Evolutionary conservation across 1,140 invertebrate genomes (phyloP).

Genomic region (Drosophila repleta): DNA sequence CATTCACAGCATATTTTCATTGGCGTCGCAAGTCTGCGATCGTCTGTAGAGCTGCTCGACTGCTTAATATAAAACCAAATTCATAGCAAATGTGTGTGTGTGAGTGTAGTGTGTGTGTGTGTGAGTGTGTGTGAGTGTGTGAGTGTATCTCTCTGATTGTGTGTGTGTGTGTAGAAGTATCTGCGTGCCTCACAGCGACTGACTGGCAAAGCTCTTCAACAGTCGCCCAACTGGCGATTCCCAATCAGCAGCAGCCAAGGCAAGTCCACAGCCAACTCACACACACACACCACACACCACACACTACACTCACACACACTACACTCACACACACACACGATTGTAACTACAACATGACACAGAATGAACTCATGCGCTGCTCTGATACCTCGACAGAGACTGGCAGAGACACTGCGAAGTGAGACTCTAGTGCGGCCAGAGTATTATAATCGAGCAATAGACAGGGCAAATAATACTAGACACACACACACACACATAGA

Average conservation of each 20-base stretch:
- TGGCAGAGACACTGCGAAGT: constrained; percentile 24
- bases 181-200: constrained; percentile 37
- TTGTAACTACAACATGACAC: constrained; percentile 45
- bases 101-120: constrained; percentile 38
- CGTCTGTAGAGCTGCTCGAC: constrained; percentile 33
- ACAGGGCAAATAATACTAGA: constrained; percentile 25
- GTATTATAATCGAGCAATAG: constrained; percentile 54
- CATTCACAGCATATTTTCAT: constrained; percentile 74
- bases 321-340: constrained; percentile 17
- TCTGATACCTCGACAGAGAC: constrained; percentile 28
- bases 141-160: background rate
- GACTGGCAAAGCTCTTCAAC: constrained; percentile 32
- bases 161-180: constrained; percentile 55
- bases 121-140: background rate
- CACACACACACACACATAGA: constrained; percentile 12
- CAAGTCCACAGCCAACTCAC: constrained; percentile 20
- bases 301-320: constrained; percentile 13
- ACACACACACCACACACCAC: constrained; percentile 14
- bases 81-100: constrained; percentile 49
- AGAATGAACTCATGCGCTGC: constrained; percentile 50
- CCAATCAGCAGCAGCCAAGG: constrained; percentile 69
- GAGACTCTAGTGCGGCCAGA: constrained; percentile 14
- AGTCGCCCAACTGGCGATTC: constrained; percentile 81
- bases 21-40: constrained; percentile 77
- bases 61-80: constrained; percentile 74